A percentile compares a stretch with the other conserved stretches of the same genome.
Evolutionary conservation across 2,113 vertebrate genomes (phyloP).

Genomic region (Odocoileus hemionus): DNA sequence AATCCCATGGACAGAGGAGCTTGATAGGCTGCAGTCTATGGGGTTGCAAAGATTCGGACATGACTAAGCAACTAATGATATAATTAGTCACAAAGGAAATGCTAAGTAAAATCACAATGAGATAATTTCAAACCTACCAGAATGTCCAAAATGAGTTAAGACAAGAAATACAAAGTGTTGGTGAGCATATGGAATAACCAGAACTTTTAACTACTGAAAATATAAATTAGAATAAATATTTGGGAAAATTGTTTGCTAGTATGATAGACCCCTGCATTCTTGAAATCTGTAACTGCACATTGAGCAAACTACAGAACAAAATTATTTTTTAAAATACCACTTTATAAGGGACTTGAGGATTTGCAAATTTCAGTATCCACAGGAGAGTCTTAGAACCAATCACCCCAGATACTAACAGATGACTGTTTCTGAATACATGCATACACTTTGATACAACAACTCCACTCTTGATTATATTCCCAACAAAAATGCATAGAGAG

Average conservation of each 20-base stretch:
- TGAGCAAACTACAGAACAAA: neutral
- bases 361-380: neutral
- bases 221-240: neutral
- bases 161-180: neutral
- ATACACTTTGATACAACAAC: neutral
- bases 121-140: neutral
- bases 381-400: neutral
- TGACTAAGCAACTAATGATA: neutral
- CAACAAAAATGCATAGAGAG: neutral
- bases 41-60: accelerated
- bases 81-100: neutral
- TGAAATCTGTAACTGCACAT: neutral
- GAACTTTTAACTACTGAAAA: neutral
- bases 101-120: neutral
- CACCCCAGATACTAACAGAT: neutral
- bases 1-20: neutral
- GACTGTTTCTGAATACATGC: neutral
- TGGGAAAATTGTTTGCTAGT: neutral
- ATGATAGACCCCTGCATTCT: neutral
- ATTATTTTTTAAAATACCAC: neutral
- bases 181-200: neutral
- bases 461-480: neutral
- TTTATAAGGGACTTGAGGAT: neutral
- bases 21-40: neutral
- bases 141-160: neutral